A percentile compares a stretch with the other conserved stretches of the same genome.
phyloP scores from a whole-genome alignment of 2,797 vertebrate species.

The Muraenolepis orangiensis region DNA sequence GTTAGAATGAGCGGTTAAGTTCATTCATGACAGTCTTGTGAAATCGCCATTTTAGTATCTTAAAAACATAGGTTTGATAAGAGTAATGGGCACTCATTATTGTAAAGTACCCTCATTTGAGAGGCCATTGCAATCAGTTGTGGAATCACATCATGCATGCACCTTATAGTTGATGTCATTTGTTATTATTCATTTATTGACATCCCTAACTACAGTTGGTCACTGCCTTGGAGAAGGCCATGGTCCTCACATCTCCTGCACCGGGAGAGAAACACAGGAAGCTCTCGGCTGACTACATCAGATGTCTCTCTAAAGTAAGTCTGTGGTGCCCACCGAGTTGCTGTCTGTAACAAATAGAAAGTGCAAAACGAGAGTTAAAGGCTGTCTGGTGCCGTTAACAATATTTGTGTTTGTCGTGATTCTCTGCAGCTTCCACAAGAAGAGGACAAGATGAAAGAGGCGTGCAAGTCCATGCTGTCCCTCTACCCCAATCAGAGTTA shows the following conservation, averaged over 20 bases:
- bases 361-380: neutral
- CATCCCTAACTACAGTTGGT: slow-evolving; percentile 75
- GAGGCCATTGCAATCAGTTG: neutral
- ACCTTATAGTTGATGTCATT: neutral
- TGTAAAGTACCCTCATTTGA: neutral
- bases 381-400: neutral
- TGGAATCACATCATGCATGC: neutral
- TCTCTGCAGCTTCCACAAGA: slow-evolving; percentile 78
- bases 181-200: neutral
- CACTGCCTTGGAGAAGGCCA: slow-evolving; percentile 83
- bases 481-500: slow-evolving; percentile 79
- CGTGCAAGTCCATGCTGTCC: slow-evolving; percentile 81
- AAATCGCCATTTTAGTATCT: neutral
- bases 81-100: neutral
- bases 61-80: neutral
- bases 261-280: slow-evolving; percentile 85
- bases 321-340: too few relatives aligned
- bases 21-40: neutral
- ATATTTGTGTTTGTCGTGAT: neutral
- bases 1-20: neutral
- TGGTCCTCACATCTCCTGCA: slow-evolving; percentile 72
- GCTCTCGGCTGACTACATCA: slow-evolving; percentile 81
- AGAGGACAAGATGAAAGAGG: slow-evolving; percentile 76
- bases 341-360: too few relatives aligned
- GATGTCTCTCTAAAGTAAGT: slow-evolving; percentile 86